A percentile compares a stretch with the other conserved stretches of the same genome.
Evolutionary conservation across 2,888 invertebrate species (phyloP).

Genomic region (Ornithoptera priamus): DNA sequence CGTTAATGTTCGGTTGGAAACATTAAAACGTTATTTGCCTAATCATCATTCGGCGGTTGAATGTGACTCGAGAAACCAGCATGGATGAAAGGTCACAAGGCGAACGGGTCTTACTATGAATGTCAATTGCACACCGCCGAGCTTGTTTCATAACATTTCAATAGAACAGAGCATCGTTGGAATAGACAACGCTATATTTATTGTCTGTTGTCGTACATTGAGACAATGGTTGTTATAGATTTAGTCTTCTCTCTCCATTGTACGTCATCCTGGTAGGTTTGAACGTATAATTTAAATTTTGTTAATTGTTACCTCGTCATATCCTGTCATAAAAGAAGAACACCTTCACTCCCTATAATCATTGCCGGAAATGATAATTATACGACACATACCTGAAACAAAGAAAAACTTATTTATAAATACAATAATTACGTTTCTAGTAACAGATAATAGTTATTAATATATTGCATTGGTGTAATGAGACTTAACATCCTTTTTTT

Average conservation of each 20-base stretch:
- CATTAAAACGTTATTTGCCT: conserved; percentile 14
- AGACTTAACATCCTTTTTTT: too few species aligned
- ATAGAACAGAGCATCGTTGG: conserved; percentile 25
- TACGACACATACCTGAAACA: conserved; percentile 26
- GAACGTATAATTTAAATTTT: conserved; percentile 8
- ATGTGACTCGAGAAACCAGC: conserved; percentile 6
- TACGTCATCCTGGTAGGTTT: conserved; percentile 12
- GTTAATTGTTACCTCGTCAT: neutral
- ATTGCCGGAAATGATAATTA: neutral
- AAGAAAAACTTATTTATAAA: neutral
- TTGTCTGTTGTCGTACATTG: conserved; percentile 25
- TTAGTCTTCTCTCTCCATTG: conserved; percentile 7
- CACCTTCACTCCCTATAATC: neutral
- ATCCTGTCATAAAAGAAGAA: neutral
- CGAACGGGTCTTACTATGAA: conserved; percentile 21
- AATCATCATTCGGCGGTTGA: conserved; percentile 2
- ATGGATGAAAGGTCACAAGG: conserved; percentile 22
- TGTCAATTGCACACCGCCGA: conserved; percentile 17
- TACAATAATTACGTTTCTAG: neutral
- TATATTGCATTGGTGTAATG: too few species aligned
- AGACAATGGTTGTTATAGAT: conserved; percentile 29
- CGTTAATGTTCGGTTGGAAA: neutral
- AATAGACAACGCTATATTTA: conserved; percentile 28
- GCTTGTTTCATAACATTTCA: conserved; percentile 28
- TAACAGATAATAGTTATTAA: too few species aligned